Percentiles rank a stretch among this genome's conserved stretches.
These are phyloP conservation scores for Malurus melanocephalus DNA, from an alignment of 2,113 vertebrate species.

Conservation along the genomic window DNA sequence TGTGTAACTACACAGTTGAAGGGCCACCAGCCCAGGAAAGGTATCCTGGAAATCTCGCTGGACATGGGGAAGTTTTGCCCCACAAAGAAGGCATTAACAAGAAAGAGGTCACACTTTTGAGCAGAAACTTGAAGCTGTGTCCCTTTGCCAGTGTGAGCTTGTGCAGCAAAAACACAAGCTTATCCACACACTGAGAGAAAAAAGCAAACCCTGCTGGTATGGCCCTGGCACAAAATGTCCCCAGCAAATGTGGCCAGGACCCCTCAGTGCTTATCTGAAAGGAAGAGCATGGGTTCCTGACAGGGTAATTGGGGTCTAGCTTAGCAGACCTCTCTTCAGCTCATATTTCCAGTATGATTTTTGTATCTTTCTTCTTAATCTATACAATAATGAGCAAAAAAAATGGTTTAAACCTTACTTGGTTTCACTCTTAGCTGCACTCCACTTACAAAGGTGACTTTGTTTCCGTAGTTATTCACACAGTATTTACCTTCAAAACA, in stretches of 20 bases:
- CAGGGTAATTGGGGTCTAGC: not conserved
- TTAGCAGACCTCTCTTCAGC: accelerated
- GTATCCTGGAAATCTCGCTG: accelerated
- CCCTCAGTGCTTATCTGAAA: not conserved
- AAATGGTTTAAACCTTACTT: not conserved
- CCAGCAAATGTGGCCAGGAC: not conserved
- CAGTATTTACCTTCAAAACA: not conserved
- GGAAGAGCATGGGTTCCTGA: not conserved
- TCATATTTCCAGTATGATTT: not conserved
- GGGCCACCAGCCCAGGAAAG: not conserved
- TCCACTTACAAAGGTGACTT: not conserved
- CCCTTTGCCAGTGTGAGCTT: not conserved
- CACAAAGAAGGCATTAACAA: not conserved
- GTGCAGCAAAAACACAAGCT: not conserved
- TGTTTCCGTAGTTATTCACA: not conserved
- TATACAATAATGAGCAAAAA: not conserved
- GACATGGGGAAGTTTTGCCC: not conserved
- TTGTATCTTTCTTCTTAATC: not conserved
- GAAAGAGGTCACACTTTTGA: not conserved
- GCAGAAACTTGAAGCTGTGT: not conserved
- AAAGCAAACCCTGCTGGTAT: accelerated
- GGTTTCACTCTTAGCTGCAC: not conserved
- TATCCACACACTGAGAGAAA: not conserved
- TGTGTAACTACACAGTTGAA: accelerated
- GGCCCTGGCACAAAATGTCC: not conserved